These are phyloP conservation scores for Troilus luridus DNA, from an alignment of 2,888 invertebrate genomes.

Conservation along the genomic window DNA sequence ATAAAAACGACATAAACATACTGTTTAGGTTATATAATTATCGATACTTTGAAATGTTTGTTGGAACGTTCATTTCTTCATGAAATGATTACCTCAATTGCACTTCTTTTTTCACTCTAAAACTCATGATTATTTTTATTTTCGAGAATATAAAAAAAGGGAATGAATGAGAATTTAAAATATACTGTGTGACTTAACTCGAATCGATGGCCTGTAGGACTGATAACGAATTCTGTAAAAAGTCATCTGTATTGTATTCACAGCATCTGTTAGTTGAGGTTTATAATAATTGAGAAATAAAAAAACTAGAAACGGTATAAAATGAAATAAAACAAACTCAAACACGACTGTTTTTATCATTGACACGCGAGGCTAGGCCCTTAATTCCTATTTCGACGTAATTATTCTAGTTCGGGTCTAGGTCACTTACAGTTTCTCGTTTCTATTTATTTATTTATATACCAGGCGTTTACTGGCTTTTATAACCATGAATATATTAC, in stretches of 20 bases:
- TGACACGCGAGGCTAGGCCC: constrained; percentile 18
- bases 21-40: no score
- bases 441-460: background rate
- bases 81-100: no score
- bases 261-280: background rate
- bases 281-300: constrained; percentile 4
- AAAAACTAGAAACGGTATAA: background rate
- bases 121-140: no score
- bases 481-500: background rate
- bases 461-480: background rate
- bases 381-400: constrained; percentile 13
- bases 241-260: background rate
- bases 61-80: no score
- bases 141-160: no score
- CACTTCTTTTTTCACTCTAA: no score
- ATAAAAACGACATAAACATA: no score
- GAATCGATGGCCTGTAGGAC: no score
- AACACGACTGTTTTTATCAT: constrained; percentile 25
- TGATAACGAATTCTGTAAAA: background rate
- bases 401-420: constrained; percentile 26
- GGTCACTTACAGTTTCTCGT: constrained; percentile 18
- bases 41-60: no score
- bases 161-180: no score
- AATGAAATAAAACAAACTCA: background rate
- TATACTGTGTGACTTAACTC: no score